Evolutionary conservation across 2,888 invertebrate species (phyloP), one percentile per base, ranked within the genome.

Genomic region (Apantesis nais): DNA sequence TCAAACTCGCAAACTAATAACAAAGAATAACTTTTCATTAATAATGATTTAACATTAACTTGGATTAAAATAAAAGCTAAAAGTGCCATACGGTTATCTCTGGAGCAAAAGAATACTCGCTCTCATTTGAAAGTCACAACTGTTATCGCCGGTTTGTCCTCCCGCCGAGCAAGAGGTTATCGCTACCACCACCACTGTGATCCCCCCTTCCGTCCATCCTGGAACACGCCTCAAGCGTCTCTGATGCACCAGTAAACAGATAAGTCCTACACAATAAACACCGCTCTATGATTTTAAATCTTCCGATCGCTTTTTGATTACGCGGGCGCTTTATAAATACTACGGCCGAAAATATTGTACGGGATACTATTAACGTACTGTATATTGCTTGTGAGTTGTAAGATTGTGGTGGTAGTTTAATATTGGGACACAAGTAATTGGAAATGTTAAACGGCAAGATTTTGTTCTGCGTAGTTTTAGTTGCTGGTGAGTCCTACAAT

Each of bases 391-490:
- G 82, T 82, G 74, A 67, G 82, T 72, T 76, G 74, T 66, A 62
- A 74, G 78, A 79, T 74, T 70, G 83, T 82, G 82, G 85, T 84
- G 84, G 75, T 70, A 78, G 76, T 74, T 83, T 70, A 72, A 62
- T 78, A 85, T 84, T 87, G 85, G 88, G 87, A 90, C 83, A 83
- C 79, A 89, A 91, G 80, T 81, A 87, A 82, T 88, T 94, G 93
- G 93, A 93, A 92, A 94, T 94, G 94, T 85, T 92, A 90, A 90
- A 88, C 93, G 88, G 86, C 84, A 92, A 88, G 90, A 79, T 91
- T 77, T 81, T 93, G 74, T 85, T 93, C 85, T 93, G 90, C 84
- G 85, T 90, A 85, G 85, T 93, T 83, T 88, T 93, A 84, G 83
- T 92, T 83, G 86, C 90, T 90, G 93, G 94, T 94, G 77, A 93